phyloP scores from a whole-genome alignment of 2,797 vertebrate species.

The Pangasius larnaudii region DNA sequence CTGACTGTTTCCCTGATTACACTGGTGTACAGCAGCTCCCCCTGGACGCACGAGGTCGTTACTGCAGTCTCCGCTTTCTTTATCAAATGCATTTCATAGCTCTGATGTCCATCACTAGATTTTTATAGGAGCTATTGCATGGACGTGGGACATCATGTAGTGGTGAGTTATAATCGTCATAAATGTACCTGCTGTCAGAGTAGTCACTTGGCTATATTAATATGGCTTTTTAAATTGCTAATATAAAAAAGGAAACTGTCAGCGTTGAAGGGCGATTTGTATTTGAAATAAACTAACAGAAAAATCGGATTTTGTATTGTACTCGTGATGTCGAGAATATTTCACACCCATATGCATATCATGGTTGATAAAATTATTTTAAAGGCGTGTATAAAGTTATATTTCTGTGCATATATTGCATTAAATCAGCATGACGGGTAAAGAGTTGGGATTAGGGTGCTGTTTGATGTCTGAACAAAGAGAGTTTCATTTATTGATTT shows the following conservation, averaged over 20 bases:
- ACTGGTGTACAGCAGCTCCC: constrained; percentile 73
- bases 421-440: neutral
- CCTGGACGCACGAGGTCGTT: constrained; percentile 67
- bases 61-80: constrained; percentile 65
- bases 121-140: constrained; percentile 44
- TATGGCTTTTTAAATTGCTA: constrained; percentile 37
- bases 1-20: constrained; percentile 46
- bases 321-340: neutral
- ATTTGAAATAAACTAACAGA: constrained; percentile 5
- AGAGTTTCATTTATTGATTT: neutral
- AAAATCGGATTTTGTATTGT: too few relatives aligned
- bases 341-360: neutral
- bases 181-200: constrained; percentile 47
- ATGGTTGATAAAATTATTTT: neutral
- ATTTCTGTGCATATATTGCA: neutral
- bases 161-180: constrained; percentile 47
- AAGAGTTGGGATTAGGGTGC: neutral
- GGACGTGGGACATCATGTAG: constrained; percentile 30
- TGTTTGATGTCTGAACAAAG: neutral
- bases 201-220: constrained; percentile 44
- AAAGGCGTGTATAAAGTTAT: too few relatives aligned
- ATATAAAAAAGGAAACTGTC: constrained; percentile 40
- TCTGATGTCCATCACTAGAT: constrained; percentile 51
- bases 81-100: constrained; percentile 29
- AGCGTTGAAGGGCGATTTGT: constrained; percentile 25